Evolutionary conservation across 2,797 vertebrate species (phyloP), one percentile per base, ranked within the genome.

Genomic region (Loris lydekkerianus): DNA sequence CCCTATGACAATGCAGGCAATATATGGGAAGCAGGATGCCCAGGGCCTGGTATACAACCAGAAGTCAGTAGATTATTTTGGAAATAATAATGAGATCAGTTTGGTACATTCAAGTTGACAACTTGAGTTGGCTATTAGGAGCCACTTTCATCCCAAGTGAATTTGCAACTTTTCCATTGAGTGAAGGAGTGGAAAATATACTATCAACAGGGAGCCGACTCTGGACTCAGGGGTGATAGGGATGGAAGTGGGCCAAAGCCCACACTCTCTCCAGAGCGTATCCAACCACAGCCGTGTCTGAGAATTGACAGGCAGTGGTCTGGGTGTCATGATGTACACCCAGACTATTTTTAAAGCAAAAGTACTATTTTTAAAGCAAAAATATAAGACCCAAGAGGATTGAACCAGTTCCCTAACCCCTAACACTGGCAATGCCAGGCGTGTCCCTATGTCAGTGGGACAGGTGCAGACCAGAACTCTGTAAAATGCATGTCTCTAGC

Each of bases 161-260:
- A n/a, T 29, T 8, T 70, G 6, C 29, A 29, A 1, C 53, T 43
- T 76, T 58, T 63, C 29, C 46, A n/a, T 17, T 7, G n/a, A 34
- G 17, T 7, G 14, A 76, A 69, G 77, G 21, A 1, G 1, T 0
- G 11, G 21, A 40, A 43, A 29, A 25, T 0, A 10, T 31, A 9
- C 20, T 76, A 43, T 27, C n/a, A 3, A 13, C 0, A 13, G 31
- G 65, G 31, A 0, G 0, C 3, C 11, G 18, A 4, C 43, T 61
- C 17, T 29, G 37, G n/a, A 17, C 80, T 70, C 34, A 11, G 2
- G 15, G 29, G 40, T 0, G 0, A 23, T 4, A 25, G 53, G 69
- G 77, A 13, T n/a, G n/a, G 27, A 17, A 17, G 1, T 2, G 1
- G 11, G 15, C 18, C 23, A 2, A 7, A 1, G 5, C 23, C 1